Percentiles rank a stretch among this genome's conserved stretches.
phyloP scores from a whole-genome alignment of 2,113 vertebrate genomes.

The Gallinago undulata region DNA sequence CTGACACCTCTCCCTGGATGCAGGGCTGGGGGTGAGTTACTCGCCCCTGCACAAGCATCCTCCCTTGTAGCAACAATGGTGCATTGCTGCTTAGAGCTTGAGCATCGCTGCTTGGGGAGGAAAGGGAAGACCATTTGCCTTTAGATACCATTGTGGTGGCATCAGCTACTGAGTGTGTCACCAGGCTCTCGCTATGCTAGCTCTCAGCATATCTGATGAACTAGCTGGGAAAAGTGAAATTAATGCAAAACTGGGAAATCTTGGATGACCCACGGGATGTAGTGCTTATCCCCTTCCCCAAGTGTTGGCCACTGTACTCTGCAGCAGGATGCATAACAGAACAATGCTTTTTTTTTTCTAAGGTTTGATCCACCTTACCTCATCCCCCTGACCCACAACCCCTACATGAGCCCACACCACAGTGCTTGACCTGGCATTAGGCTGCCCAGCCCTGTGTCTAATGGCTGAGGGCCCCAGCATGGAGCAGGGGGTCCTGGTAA shows the following conservation, averaged over 20 bases:
- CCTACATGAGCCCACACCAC: not conserved
- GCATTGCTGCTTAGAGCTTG: not conserved
- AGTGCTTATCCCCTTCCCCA: not conserved
- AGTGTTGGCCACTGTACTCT: not conserved
- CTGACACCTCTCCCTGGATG: not conserved
- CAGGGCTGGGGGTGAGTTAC: not conserved
- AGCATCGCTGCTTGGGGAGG: rapidly evolving
- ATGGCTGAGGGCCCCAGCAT: not conserved
- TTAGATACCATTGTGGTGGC: not conserved
- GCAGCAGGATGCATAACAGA: not conserved
- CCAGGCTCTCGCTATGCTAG: not conserved
- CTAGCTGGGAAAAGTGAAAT: not conserved
- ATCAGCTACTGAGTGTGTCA: not conserved
- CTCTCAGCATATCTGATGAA: not conserved
- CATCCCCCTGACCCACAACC: not conserved
- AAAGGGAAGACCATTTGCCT: not conserved
- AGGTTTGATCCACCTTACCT: not conserved
- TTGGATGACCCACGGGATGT: not conserved
- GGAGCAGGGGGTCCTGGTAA: not conserved
- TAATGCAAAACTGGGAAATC: not conserved
- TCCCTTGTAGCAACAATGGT: not conserved
- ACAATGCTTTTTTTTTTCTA: not conserved
- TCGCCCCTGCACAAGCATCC: not conserved
- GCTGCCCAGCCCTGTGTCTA: not conserved
- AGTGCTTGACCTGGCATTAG: not conserved